Percentiles rank a stretch among this genome's conserved stretches.
Conservation (phyloP, 1,140 invertebrate genomes). For the Lutraria rhynchaena region DNA sequence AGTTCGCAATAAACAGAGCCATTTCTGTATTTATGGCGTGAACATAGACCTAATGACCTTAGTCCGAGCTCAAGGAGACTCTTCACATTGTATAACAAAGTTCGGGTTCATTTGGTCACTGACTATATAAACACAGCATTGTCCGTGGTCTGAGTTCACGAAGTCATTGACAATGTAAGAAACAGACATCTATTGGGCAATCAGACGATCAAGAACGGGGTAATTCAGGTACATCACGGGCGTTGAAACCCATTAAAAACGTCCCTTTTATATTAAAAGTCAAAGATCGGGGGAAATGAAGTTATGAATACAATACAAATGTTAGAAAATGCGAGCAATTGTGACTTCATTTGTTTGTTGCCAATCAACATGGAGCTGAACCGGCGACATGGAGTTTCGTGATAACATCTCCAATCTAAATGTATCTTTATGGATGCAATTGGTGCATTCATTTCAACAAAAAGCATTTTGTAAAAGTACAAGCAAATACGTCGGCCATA, state of each 20-base stretch:
- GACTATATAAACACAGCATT: conserved; percentile 28
- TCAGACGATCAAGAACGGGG: conserved; percentile 14
- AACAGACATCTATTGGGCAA: conserved; percentile 45
- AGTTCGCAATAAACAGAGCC: conserved; percentile 15
- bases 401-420: no score
- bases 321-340: no score
- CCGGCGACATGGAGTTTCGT: no score
- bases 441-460: no score
- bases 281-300: conserved; percentile 14
- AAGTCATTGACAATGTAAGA: conserved; percentile 36
- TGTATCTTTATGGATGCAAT: no score
- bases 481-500: no score
- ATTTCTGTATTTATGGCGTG: conserved; percentile 39
- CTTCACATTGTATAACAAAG: not conserved
- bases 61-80: not conserved
- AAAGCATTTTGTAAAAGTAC: no score
- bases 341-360: no score
- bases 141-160: conserved; percentile 8
- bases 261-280: conserved; percentile 3
- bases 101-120: conserved; percentile 26
- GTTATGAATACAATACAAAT: conserved; percentile 3
- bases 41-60: conserved; percentile 37
- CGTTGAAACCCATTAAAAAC: conserved; percentile 21
- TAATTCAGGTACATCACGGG: conserved; percentile 19
- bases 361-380: no score